Evolutionary conservation across 2,797 vertebrate genomes (phyloP).

Genomic region (Rhinella marina): DNA sequence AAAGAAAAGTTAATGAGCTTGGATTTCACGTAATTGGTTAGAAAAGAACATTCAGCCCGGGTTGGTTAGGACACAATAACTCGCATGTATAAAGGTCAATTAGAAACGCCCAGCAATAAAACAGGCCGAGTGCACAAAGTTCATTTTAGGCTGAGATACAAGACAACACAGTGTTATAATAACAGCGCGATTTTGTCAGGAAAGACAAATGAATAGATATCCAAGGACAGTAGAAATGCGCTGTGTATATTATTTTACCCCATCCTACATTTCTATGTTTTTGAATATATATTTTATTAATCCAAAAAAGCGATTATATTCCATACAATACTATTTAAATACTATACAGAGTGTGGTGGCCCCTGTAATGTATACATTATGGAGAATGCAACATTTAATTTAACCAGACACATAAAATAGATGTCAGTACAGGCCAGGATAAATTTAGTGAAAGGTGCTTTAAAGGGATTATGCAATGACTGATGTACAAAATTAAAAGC

Average conservation of each 20-base stretch:
- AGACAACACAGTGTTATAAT: background rate
- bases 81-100: background rate
- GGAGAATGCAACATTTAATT: no score
- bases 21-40: background rate
- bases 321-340: background rate
- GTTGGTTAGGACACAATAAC: background rate
- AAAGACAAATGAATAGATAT: background rate
- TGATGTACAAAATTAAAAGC: no score
- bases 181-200: background rate
- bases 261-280: no score
- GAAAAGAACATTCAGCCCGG: background rate
- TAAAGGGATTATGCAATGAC: no score
- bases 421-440: no score
- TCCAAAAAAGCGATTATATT: background rate
- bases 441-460: no score
- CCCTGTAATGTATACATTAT: no score
- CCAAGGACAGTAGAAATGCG: no score
- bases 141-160: background rate
- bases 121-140: background rate
- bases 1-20: background rate
- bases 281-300: no score
- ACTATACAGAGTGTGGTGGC: no score
- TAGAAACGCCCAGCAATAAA: background rate
- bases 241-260: no score
- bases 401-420: no score